Evolutionary conservation across 92 coral and sea anemone genomes (phyloP).

Genomic region (Isaurus tuberculatus): DNA sequence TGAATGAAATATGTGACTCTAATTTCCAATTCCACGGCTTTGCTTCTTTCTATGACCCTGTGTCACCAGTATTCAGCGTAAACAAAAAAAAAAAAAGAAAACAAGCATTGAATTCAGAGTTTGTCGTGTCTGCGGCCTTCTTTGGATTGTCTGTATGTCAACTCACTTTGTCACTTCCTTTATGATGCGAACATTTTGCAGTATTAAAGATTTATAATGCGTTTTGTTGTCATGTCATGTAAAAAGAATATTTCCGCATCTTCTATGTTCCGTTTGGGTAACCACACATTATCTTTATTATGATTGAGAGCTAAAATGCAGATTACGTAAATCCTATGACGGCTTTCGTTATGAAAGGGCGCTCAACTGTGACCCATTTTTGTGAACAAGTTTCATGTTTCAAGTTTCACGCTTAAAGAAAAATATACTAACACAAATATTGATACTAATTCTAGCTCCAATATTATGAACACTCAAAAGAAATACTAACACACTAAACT

Average conservation of each 20-base stretch:
- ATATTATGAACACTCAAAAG: too few relatives aligned
- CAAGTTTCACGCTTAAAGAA: too few relatives aligned
- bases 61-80: background rate
- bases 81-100: background rate
- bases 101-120: background rate
- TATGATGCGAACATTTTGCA: background rate
- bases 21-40: background rate
- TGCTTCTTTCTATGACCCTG: too few relatives aligned
- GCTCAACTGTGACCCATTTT: too few relatives aligned
- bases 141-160: background rate
- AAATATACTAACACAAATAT: too few relatives aligned
- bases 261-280: background rate
- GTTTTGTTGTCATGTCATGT: background rate
- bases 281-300: too few relatives aligned
- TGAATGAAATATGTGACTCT: background rate
- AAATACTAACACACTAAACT: too few relatives aligned
- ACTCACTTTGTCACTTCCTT: background rate
- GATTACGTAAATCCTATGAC: too few relatives aligned
- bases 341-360: too few relatives aligned
- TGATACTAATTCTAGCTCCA: too few relatives aligned
- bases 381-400: too few relatives aligned
- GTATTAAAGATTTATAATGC: constrained; percentile 33
- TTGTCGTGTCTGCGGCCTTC: background rate
- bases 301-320: too few relatives aligned
- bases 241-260: background rate